A percentile compares a stretch with the other conserved stretches of the same genome.
Conservation (phyloP, 2,888 invertebrate species). For the Sicus ferrugineus region DNA sequence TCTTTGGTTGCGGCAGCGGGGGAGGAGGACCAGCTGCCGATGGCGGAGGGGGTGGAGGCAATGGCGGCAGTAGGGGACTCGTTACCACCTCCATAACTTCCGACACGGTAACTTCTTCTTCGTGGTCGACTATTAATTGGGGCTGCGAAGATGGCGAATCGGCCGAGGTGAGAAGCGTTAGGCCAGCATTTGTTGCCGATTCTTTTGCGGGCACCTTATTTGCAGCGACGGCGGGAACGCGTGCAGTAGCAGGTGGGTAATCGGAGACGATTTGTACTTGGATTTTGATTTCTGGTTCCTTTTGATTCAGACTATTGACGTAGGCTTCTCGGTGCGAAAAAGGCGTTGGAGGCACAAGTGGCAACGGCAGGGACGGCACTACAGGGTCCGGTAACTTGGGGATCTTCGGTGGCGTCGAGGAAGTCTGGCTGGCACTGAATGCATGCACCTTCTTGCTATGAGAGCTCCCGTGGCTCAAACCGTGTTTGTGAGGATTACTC, state of each 20-base stretch:
- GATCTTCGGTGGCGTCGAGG: slow-evolving; percentile 41
- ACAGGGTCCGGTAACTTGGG: slow-evolving; percentile 48
- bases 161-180: slow-evolving; percentile 16
- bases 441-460: slow-evolving; percentile 16
- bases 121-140: slow-evolving; percentile 58
- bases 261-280: slow-evolving; percentile 63
- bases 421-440: slow-evolving; percentile 13
- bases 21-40: slow-evolving; percentile 43
- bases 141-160: slow-evolving; percentile 49
- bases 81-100: slow-evolving; percentile 50
- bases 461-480: background rate
- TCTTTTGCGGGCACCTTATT: background rate
- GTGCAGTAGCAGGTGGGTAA: slow-evolving; percentile 41
- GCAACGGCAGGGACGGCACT: slow-evolving; percentile 49
- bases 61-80: slow-evolving; percentile 44
- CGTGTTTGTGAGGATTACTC: slow-evolving; percentile 1
- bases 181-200: slow-evolving; percentile 29
- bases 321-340: slow-evolving; percentile 57
- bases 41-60: slow-evolving; percentile 46
- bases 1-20: slow-evolving; percentile 51
- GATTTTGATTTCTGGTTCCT: slow-evolving; percentile 63
- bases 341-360: slow-evolving; percentile 55
- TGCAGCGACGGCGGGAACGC: background rate
- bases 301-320: slow-evolving; percentile 61
- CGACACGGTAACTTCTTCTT: slow-evolving; percentile 57